Evolutionary conservation across 1,140 invertebrate genomes (phyloP).

Genomic region (Atta colombica): DNA sequence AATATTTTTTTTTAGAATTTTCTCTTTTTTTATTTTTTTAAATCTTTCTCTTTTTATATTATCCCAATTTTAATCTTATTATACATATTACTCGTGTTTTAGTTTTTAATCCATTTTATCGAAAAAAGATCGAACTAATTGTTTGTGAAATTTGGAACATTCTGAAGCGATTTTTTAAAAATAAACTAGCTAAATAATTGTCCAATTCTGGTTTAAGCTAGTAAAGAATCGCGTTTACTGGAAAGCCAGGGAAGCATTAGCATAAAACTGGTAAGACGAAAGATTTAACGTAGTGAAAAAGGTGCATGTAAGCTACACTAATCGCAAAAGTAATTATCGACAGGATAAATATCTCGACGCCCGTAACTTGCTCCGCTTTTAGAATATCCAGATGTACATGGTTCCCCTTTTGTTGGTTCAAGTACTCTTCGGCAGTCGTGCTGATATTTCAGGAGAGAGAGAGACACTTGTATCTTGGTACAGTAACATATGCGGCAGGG

Average conservation of each 20-base stretch:
- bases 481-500: conserved; percentile 75
- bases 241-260: background rate
- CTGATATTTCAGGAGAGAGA: conserved; percentile 62
- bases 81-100: background rate
- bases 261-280: conserved; percentile 17
- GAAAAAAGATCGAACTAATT: background rate
- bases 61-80: background rate
- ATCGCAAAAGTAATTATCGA: conserved; percentile 60
- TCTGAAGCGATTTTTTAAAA: too few relatives aligned
- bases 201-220: background rate
- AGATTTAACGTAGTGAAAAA: conserved; percentile 1
- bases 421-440: conserved; percentile 55
- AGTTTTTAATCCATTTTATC: background rate
- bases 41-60: background rate
- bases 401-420: conserved; percentile 49
- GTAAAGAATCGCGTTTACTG: background rate
- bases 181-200: background rate
- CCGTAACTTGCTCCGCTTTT: conserved; percentile 44
- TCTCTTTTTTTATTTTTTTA: background rate
- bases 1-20: background rate
- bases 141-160: too few relatives aligned
- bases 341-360: conserved; percentile 49
- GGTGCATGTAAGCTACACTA: conserved; percentile 20
- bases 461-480: conserved; percentile 67
- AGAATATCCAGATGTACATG: conserved; percentile 62